phyloP scores from a whole-genome alignment of 2,113 vertebrate species.

The Cheilinus undulatus region DNA sequence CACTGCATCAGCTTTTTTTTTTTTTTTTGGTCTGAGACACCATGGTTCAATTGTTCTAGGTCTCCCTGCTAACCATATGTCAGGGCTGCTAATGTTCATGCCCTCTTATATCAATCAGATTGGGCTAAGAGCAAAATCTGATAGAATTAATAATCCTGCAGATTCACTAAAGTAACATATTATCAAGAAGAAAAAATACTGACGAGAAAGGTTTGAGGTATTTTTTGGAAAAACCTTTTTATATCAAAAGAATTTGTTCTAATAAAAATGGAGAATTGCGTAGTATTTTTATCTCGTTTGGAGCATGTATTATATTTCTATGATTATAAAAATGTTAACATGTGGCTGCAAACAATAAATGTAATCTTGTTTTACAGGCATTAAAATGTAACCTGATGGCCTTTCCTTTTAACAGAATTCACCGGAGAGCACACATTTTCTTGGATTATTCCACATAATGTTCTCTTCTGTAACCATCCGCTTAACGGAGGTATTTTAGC shows the following conservation, averaged over 20 bases:
- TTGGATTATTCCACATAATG: too few species aligned
- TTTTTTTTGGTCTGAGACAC: conserved; percentile 64
- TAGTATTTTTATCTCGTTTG: neutral
- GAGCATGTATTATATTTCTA: neutral
- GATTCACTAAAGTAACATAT: conserved; percentile 1
- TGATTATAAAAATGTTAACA: too few species aligned
- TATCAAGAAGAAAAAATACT: neutral
- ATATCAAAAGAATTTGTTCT: neutral
- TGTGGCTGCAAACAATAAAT: too few species aligned
- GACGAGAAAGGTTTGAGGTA: neutral
- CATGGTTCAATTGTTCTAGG: conserved; percentile 81
- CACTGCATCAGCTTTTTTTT: conserved; percentile 60
- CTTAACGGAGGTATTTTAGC: neutral
- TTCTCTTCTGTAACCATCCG: conserved; percentile 6
- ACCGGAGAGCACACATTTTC: too few species aligned
- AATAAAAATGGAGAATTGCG: neutral
- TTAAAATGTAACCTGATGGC: too few species aligned
- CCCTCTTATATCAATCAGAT: conserved; percentile 68
- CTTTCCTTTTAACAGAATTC: conserved; percentile 8
- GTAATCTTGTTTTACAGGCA: too few species aligned
- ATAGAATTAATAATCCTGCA: conserved; percentile 17
- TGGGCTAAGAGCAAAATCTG: conserved; percentile 24
- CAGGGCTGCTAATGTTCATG: conserved; percentile 66
- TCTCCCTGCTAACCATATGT: conserved; percentile 84
- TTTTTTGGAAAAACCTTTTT: neutral